Evolutionary conservation across 2,113 vertebrate genomes (phyloP).

Genomic region (Micronycteris hirsuta): DNA sequence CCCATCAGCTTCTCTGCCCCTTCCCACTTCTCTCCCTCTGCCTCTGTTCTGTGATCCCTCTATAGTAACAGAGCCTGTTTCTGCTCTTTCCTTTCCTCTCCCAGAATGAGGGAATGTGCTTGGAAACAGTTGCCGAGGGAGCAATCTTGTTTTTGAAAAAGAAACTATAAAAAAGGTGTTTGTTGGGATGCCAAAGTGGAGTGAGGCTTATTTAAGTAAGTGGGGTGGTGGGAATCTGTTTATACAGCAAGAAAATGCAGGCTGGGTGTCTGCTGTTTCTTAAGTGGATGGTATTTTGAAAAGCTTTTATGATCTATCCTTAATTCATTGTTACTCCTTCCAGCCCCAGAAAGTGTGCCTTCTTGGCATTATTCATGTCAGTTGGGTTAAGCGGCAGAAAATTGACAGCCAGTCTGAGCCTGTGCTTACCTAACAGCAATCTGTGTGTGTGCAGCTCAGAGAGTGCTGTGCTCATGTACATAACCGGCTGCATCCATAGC

Average conservation of each 20-base stretch:
- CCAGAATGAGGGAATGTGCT: constrained; percentile 50
- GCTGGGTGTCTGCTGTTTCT: constrained; percentile 41
- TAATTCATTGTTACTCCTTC: constrained; percentile 64
- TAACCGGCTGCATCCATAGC: not conserved
- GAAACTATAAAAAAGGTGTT: constrained; percentile 61
- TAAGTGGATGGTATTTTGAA: constrained; percentile 64
- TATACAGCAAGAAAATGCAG: constrained; percentile 53
- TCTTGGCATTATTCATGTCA: not conserved
- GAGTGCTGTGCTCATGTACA: not conserved
- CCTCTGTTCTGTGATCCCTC: not conserved
- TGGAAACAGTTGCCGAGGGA: constrained; percentile 72
- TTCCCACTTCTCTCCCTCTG: not conserved
- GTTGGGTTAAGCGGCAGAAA: constrained; percentile 55
- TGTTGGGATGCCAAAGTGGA: constrained; percentile 59
- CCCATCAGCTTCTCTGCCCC: constrained; percentile 26
- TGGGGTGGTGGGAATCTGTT: constrained; percentile 62
- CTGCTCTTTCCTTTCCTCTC: constrained; percentile 22
- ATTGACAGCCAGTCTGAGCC: constrained; percentile 46
- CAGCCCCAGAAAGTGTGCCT: constrained; percentile 51
- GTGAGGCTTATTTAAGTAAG: constrained; percentile 60
- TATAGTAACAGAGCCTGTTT: constrained; percentile 32
- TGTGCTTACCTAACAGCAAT: not conserved
- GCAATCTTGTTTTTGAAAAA: constrained; percentile 73
- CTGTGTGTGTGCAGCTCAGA: not conserved
- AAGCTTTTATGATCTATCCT: constrained; percentile 65